Evolutionary conservation across 2,113 vertebrate genomes (phyloP).

Genomic region (Arothron firmamentum): DNA sequence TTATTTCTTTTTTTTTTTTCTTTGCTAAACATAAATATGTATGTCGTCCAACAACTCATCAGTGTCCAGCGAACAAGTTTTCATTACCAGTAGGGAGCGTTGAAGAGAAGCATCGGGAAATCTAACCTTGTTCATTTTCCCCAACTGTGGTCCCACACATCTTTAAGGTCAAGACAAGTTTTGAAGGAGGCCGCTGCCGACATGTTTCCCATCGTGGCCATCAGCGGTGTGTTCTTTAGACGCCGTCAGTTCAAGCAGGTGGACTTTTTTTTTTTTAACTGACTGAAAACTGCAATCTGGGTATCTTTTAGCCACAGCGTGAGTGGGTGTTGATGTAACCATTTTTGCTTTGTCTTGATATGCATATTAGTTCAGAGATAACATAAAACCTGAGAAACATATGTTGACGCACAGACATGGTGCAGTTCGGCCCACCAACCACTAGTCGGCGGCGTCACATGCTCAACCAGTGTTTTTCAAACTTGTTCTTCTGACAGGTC

Average conservation of each 20-base stretch:
- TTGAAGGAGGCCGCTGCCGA: constrained; percentile 43
- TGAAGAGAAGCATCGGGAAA: constrained; percentile 34
- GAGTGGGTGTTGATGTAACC: constrained; percentile 50
- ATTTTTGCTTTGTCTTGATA: constrained; percentile 56
- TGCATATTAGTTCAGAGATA: constrained; percentile 61
- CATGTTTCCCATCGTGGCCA: constrained; percentile 45
- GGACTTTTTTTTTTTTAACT: constrained; percentile 25
- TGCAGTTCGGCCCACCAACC: constrained; percentile 44
- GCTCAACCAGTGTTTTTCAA: constrained; percentile 27
- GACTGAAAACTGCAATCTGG: constrained; percentile 8
- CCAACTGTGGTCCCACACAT: constrained; percentile 44
- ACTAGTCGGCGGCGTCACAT: constrained; percentile 33
- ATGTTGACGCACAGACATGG: constrained; percentile 58
- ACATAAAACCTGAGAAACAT: constrained; percentile 73
- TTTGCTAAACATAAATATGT: constrained; percentile 52
- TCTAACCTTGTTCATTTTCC: constrained; percentile 42
- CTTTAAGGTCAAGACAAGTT: constrained; percentile 38
- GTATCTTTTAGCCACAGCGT: constrained; percentile 33
- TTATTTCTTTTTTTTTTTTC: constrained; percentile 33
- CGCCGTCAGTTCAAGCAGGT: constrained; percentile 36
- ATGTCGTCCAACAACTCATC: constrained; percentile 35
- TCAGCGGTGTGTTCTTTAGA: constrained; percentile 23
- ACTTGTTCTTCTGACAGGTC: constrained; percentile 30
- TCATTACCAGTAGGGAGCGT: constrained; percentile 33
- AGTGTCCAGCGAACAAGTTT: constrained; percentile 36